Base-by-base conservation (phyloP, 1,140 invertebrate species). In the Drosophila pseudoananassae region DNA sequence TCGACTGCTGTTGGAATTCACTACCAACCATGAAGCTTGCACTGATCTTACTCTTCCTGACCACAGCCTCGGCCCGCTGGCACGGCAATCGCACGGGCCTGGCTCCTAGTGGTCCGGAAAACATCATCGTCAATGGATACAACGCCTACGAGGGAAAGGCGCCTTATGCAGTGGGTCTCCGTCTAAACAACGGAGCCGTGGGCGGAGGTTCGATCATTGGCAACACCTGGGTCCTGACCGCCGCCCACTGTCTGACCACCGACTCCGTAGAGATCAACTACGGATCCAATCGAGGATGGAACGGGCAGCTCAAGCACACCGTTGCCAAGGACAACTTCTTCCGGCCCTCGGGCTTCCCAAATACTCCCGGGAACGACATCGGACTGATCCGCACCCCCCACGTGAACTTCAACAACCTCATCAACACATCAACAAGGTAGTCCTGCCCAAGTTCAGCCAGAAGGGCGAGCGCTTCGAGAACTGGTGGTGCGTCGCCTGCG, bases 161-260 rank as follows among this genome's bases (percentile, higher is more conserved):
- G n/a, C 93, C 93, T 0, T 93, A 93, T 51, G 92, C 93, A 64
- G 93, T 92, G 2, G 90, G 90, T 2, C 75, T 94, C 33, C 14
- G 29, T 25, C 23, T 46, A 45, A 75, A 56, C 1, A 29, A n/a
- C 10, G 60, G 47, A 9, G 36, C 75, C 0, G 50, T 46, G 0
- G 85, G 78, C 3, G 83, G 60, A 7, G 79, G 82, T 1, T 57
- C 57, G 2, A 55, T 85, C 0, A 85, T 85, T 31, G 68, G 29
- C 43, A 47, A 77, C 12, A 85, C 36, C 14, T 85, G 81, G 81
- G 69, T 85, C 1, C 29, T 85, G 4, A 85, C 81, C 1, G 81
- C 81, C 7, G 66, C 63, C 6, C 81, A 85, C 4, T 85, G 82
- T n/a, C 58, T 79, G 1, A 81, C 60, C 5, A 54, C 36, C 4